Base-by-base conservation (phyloP, 2,888 invertebrate genomes). In the Apamea crenata region DNA sequence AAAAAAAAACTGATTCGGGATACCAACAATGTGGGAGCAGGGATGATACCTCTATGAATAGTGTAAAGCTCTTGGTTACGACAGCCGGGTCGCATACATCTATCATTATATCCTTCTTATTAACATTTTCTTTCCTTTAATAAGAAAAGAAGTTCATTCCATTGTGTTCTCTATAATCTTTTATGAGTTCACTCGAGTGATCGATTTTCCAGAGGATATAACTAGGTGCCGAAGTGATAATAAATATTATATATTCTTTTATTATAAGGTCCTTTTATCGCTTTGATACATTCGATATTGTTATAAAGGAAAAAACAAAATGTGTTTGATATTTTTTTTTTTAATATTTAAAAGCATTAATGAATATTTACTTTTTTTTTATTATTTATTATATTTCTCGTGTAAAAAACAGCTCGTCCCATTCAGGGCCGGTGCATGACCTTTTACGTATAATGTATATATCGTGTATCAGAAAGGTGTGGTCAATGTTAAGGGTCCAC, bases 11-110 rank as follows among this genome's bases (percentile, higher is more conserved):
- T 59, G 25, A 44, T 29, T 74, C 29, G 12, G 16, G 6, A n/a
- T 25, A 63, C 18, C 40, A 81, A 76, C 53, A 85, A 85, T 73
- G 21, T 73, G 21, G 53, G 25, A 50, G 44, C 7, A 36, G 25
- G 71, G 86, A 32, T 78, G 63, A 80, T 80, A 47, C 69, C 59
- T 82, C 92, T 90, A 91, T 93, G 90, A 91, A 93, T 93, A 91
- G 90, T 83, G 84, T 91, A 29, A 92, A 93, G 91, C 90, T 89
- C 87, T 78, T 69, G 85, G 84, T 87, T 87, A 83, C 80, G 85
- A 83, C 77, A 82, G 53, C 82, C 74, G 82, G 75, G 75, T 87
- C 83, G 86, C 89, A 86, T 86, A 88, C 91, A 93, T 93, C 91
- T 89, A 93, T 93, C 92, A 92, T 91, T 84, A 87, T 89, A 85